A percentile compares a stretch with the other conserved stretches of the same genome.
phyloP scores from a whole-genome alignment of 2,888 invertebrate genomes.

The Craniophora ligustri region DNA sequence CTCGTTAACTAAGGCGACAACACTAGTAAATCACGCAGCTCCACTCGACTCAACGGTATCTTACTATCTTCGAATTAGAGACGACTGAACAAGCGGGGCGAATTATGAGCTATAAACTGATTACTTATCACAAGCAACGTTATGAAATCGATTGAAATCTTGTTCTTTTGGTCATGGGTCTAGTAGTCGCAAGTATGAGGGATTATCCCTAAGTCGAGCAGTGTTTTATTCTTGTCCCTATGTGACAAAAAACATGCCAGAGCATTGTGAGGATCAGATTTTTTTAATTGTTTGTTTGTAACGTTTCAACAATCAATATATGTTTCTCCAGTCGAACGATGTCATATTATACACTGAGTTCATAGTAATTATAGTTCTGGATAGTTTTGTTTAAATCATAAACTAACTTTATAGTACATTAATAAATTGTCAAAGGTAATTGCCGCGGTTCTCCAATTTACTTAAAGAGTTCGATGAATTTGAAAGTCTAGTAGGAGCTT shows the following conservation, averaged over 20 bases:
- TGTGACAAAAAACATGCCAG: no score
- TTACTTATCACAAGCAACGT: no score
- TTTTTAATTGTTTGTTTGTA: no score
- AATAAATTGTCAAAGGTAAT: not conserved
- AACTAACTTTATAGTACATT: not conserved
- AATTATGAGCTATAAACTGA: conserved; percentile 54
- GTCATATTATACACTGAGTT: no score
- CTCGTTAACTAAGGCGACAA: conserved; percentile 81
- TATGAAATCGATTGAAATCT: no score
- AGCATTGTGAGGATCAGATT: no score
- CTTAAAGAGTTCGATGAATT: not conserved
- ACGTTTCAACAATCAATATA: no score
- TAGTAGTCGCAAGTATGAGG: no score
- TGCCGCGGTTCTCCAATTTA: not conserved
- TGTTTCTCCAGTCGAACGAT: no score
- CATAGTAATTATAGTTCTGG: not conserved
- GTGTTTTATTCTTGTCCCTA: no score
- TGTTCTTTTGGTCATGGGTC: no score
- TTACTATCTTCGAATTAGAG: conserved; percentile 79
- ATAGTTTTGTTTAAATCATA: not conserved
- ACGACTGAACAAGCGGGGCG: conserved; percentile 59
- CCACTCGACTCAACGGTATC: conserved; percentile 73
- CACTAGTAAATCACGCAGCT: conserved; percentile 77
- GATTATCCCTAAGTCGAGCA: no score
- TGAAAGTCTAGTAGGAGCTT: not conserved